These are phyloP conservation scores for Oceanodroma leucorhoa DNA, from an alignment of 2,797 vertebrate species.

Conservation along the genomic window DNA sequence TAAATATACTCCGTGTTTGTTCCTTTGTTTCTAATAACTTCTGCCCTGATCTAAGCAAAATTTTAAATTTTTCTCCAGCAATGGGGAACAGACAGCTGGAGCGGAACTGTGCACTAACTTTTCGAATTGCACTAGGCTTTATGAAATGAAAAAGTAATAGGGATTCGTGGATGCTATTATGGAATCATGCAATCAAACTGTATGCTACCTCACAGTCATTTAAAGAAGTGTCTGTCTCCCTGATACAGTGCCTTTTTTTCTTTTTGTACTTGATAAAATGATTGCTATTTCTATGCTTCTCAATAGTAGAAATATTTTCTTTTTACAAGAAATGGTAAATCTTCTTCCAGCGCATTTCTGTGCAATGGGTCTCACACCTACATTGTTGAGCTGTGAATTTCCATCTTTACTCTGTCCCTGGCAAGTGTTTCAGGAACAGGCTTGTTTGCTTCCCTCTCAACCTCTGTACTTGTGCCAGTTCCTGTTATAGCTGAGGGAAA, in stretches of 20 bases:
- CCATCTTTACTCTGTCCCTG: neutral
- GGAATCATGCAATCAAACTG: neutral
- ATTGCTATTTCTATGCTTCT: neutral
- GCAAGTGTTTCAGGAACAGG: neutral
- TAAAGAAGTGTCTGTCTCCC: neutral
- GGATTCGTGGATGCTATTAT: neutral
- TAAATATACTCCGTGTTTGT: neutral
- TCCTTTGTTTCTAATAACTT: neutral
- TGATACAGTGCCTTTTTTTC: neutral
- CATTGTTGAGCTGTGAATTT: neutral
- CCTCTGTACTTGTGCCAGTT: neutral
- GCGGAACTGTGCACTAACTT: neutral
- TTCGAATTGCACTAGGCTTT: neutral
- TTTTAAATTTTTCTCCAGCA: neutral
- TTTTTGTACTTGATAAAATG: neutral
- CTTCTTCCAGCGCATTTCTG: neutral
- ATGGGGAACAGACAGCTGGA: neutral
- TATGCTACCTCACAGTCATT: neutral
- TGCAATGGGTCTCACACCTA: neutral
- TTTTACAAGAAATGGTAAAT: neutral
- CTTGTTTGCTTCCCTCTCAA: neutral
- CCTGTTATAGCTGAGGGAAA: neutral
- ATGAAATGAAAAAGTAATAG: neutral
- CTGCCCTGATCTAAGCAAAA: neutral
- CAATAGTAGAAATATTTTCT: neutral